A percentile compares a stretch with the other conserved stretches of the same genome.
phyloP scores from a whole-genome alignment of 1,140 invertebrate genomes.

The Galleria mellonella region DNA sequence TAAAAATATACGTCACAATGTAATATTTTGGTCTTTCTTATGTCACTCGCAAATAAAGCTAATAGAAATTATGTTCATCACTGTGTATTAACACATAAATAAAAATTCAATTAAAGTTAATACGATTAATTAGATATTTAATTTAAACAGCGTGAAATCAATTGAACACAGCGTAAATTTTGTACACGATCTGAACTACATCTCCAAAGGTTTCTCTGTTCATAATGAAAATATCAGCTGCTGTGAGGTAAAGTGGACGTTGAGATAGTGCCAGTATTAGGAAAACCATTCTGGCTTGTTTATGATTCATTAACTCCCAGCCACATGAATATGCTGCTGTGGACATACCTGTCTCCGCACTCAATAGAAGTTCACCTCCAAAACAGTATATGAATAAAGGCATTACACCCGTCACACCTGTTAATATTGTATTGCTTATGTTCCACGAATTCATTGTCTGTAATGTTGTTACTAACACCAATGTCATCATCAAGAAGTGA shows the following conservation, averaged over 20 bases:
- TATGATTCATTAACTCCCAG: constrained; percentile 23
- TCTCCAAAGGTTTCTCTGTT: constrained; percentile 28
- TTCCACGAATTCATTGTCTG: constrained; percentile 29
- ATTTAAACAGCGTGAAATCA: too few relatives aligned
- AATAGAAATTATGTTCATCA: too few relatives aligned
- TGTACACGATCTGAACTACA: constrained; percentile 27
- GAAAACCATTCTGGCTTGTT: constrained; percentile 15
- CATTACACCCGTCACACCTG: constrained; percentile 24
- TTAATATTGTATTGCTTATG: constrained; percentile 23
- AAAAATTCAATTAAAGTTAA: too few relatives aligned
- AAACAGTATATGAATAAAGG: constrained; percentile 33
- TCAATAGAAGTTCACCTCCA: constrained; percentile 24
- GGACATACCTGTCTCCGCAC: constrained; percentile 17
- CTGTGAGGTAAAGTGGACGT: constrained; percentile 21
- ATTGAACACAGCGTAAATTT: constrained; percentile 34
- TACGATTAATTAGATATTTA: too few relatives aligned
- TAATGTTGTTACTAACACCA: constrained; percentile 28
- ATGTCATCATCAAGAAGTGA: constrained; percentile 29
- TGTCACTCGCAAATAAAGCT: too few relatives aligned
- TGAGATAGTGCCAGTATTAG: constrained; percentile 20
- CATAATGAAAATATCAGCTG: constrained; percentile 25
- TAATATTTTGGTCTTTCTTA: too few relatives aligned
- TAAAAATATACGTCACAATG: too few relatives aligned
- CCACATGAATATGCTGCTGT: constrained; percentile 18
- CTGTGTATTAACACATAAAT: too few relatives aligned